Evolutionary conservation across 2,113 vertebrate species (phyloP), one percentile per base, ranked within the genome.

Genomic region (Sander lucioperca): DNA sequence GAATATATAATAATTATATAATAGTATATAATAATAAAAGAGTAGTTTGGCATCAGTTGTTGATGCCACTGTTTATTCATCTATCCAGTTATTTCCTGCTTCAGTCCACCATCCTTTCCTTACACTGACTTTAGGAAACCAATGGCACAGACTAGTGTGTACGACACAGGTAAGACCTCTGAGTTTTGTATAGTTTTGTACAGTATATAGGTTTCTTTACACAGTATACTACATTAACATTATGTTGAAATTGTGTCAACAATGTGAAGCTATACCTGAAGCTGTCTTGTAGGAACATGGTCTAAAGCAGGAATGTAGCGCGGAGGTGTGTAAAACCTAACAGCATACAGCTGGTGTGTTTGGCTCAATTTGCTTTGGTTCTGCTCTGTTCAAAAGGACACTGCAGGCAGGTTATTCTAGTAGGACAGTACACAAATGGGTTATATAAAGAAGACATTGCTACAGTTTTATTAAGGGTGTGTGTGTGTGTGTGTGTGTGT

Each of bases 171-270:
- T 56, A 6, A 48, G 57, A 74, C 59, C 74, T 85, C 74, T 77
- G 80, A 68, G 56, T 86, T 86, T 79, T 86, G 87, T 88, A 88
- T 81, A 89, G 83, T 87, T 88, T 91, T 93, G 91, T 92, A 94
- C 83, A 91, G 88, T 89, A 56, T 69, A 80, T 85, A 84, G 76
- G 21, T 84, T 90, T 91, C 63, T 87, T 85, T 87, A 89, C 66
- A 82, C 74, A 71, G 43, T 89, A 87, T 88, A 66, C 74, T 45
- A 8, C 56, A 70, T 78, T 84, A 62, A 82, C 30, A 65, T 81
- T 81, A 68, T 27, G 70, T 81, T 85, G 77, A 53, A 66, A 57
- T 33, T 73, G 79, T 78, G 73, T 74, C 56, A 79, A 72, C 27
- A 75, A 62, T 77, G 79, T 76, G 50, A 74, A 66, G 53, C 66